Base-by-base conservation (phyloP, 2,888 invertebrate genomes). In the Hypercompe scribonia region DNA sequence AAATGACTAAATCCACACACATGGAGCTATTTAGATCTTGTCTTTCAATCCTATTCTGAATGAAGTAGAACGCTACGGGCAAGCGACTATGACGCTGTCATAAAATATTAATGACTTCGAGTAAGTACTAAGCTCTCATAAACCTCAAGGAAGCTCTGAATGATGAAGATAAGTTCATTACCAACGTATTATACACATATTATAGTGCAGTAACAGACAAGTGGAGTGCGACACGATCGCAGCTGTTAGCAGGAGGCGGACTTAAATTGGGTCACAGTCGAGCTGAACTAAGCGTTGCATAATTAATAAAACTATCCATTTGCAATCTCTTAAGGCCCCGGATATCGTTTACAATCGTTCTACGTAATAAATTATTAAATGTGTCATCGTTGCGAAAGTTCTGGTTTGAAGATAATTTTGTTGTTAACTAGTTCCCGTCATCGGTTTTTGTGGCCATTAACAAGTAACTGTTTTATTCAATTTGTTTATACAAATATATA, bases 291-390 rank as follows among this genome's bases (percentile, higher is more conserved):
- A 90, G 88, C 89, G 84, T 82, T 91, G 91, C 90, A 93, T 92
- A 92, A 93, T 93, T 91, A 92, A 93, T 91, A 88, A 87, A 85
- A 83, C 86, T 84, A 87, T 86, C 87, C 85, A 86, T 87, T 87
- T 82, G 79, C 85, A 87, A 86, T 89, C 89, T 90, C 90, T 89
- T 88, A 89, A 89, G 82, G 84, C 76, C 78, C 83, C 75, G 79
- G 82, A 83, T 85, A 86, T 82, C 80, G 81, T 80, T 84, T 80
- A 83, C 81, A 84, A 86, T 84, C 84, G 84, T 78, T 81, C 79
- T 77, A 75, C 78, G 78, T 81, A 84, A 81, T 84, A 81, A 85
- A 86, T 86, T 84, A 82, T 82, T 85, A 83, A 84, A 83, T 79
- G 79, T 87, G 87, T 86, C 87, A 85, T 83, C 87, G 83, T 78